Percentiles rank a stretch among this genome's conserved stretches.
These are phyloP conservation scores for Formica exsecta DNA, from an alignment of 1,140 invertebrate species.

Conservation along the genomic window DNA sequence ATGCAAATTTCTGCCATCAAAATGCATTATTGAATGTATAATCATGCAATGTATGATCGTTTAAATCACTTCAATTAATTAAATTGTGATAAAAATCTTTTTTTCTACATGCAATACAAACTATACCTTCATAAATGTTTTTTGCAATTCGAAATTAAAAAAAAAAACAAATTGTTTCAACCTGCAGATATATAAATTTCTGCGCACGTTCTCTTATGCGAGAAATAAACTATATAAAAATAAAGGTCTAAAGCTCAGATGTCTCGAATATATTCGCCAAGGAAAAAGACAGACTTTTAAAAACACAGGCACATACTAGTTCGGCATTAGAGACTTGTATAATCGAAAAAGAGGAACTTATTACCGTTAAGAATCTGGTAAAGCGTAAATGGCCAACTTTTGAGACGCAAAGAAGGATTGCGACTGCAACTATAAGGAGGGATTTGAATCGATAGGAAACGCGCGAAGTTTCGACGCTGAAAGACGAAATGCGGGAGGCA, in stretches of 20 bases:
- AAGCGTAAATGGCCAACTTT: conserved; percentile 53
- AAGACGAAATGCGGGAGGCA: conserved; percentile 57
- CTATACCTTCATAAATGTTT: not conserved
- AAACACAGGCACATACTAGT: not conserved
- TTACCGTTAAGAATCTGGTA: not conserved
- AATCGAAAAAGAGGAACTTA: not conserved
- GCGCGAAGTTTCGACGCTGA: conserved; percentile 57
- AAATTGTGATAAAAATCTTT: conserved; percentile 2
- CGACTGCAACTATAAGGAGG: conserved; percentile 40
- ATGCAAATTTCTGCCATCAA: not conserved
- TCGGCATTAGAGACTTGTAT: not conserved
- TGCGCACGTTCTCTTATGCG: not conserved
- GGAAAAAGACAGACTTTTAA: not conserved
- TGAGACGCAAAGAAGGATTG: conserved; percentile 36
- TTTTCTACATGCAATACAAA: not conserved
- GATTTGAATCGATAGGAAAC: conserved; percentile 67
- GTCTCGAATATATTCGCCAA: not conserved
- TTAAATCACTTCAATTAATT: conserved; percentile 1
- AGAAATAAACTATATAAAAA: not conserved
- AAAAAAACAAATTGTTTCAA: no score
- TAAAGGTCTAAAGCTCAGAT: not conserved
- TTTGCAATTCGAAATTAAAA: not conserved
- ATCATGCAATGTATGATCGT: not conserved
- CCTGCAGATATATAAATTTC: not conserved
- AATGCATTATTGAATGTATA: not conserved